Base-by-base conservation (phyloP, 2,113 vertebrate species). In the Laterallus jamaicensis region DNA sequence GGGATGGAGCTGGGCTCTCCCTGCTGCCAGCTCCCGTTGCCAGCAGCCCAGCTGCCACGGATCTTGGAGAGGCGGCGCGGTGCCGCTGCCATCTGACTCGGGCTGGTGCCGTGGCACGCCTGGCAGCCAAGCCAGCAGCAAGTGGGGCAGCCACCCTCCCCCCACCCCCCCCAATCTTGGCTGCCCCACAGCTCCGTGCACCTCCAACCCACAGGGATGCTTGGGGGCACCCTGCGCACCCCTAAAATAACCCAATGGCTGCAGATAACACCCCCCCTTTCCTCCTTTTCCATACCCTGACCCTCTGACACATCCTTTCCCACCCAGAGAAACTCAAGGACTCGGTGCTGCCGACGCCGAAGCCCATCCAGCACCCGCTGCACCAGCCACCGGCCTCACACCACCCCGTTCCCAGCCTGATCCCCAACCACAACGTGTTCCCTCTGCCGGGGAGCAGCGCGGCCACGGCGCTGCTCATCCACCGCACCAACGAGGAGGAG, bases 401-500 rank as follows among this genome's bases (percentile, higher is more conserved):
- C 96, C 99, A 99, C 64, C 39, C 98, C 0, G 97, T 99, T 86
- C 99, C 99, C 50, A 97, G 98, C 96, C 98, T 99, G 16, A 98
- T 99, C 82, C 98, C 99, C 69, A 97, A 96, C 97, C 99, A 99
- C 40, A 95, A 97, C 74, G 95, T 99, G 90, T 99, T 98, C 97
- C 97, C 99, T 1, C 98, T 99, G 70, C 98, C 99, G 1, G 96
- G 98, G 5, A 97, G 97, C 92, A 96, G 98, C 5, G 93, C 99
- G 0, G 96, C 99, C 35, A 98, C 99, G 0, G 98, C 99, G 6
- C 96, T 99, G 95, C 98, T 99, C 35, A 98, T 99, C 94, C 99
- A 99, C 95, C 99, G 99, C 95, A 98, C 96, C 97, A 99, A 99
- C 2, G 99, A 99, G 97, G 99, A 99, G 90, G 99, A 99, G 97